Evolutionary conservation across 2,888 invertebrate genomes (phyloP), one percentile per base, ranked within the genome.

Genomic region (Calameuta filiformis): DNA sequence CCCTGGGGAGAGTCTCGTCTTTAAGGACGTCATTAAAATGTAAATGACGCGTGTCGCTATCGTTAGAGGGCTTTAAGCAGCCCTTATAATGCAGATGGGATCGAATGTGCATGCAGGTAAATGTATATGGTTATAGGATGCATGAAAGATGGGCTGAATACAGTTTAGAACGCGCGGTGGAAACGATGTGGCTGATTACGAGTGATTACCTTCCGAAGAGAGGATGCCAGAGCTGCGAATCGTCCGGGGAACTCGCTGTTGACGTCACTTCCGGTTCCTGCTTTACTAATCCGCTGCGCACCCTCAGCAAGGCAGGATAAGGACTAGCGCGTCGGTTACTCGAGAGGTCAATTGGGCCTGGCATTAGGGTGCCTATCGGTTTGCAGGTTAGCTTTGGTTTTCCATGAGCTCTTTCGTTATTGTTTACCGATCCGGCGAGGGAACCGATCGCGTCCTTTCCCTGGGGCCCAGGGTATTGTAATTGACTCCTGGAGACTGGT

Each of bases 171-270:
- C 23, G 40, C 6, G 4, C 15, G 15, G 15, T 40, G 15, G 15
- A 15, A 23, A 23, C 9, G 56, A 40, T 40, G 15, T 6, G 40
- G 40, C 23, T 74, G 33, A 30, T 33, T n/a, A 23, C 3, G 11
- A 35, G 35, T 33, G 6, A 94, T 95, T 93, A 97, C 96, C 96
- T 96, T 94, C 96, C 96, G 91, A 97, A 97, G 75, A 97, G 93
- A 77, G 97, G 97, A 92, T 97, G 96, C 97, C 97, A 97, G 76
- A 97, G 92, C 83, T 95, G 95, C 86, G 95, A 90, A 79, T 90
- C 90, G 78, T 91, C 90, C 34, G 88, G 90, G n/a, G 88, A 87
- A 37, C 82, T 89, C 11, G 90, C 90, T 6, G 90, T 90, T 4
- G 90, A 91, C 75, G 89, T 90, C 9, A 91, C 91, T 87, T 90